phyloP scores from a whole-genome alignment of 92 coral and sea anemone genomes.

The Chrysogorgia sp. region DNA sequence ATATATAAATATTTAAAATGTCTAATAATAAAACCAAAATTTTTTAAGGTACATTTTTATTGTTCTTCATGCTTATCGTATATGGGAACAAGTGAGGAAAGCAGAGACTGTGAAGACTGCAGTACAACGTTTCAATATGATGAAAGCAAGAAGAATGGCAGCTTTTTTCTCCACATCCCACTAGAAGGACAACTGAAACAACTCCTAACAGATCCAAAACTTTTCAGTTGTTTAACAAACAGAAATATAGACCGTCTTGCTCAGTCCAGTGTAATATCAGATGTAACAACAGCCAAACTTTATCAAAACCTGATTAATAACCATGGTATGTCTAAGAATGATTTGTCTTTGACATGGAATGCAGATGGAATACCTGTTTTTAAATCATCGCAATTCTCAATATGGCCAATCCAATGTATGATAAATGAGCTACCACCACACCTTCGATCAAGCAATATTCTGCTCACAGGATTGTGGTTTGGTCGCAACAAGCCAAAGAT shows the following conservation, averaged over 20 bases:
- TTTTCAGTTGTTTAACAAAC: constrained; percentile 15
- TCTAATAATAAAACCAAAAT: too few relatives aligned
- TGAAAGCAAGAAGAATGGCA: constrained; percentile 21
- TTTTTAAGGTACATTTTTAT: too few relatives aligned
- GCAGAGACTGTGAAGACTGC: constrained; percentile 23
- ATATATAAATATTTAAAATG: too few relatives aligned
- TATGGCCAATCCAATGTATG: constrained; percentile 41
- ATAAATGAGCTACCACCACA: constrained; percentile 23
- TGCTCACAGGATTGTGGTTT: constrained; percentile 39
- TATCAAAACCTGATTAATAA: constrained; percentile 15
- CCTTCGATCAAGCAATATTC: constrained; percentile 25
- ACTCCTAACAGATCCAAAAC: constrained; percentile 21
- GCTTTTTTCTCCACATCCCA: constrained; percentile 32
- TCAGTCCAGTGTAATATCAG: constrained; percentile 15
- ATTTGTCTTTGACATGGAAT: constrained; percentile 35
- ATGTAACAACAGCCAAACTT: constrained; percentile 30
- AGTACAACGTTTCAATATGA: constrained; percentile 7
- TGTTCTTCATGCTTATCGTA: constrained; percentile 1
- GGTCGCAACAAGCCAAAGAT: constrained; percentile 21
- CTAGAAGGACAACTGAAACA: constrained; percentile 27
- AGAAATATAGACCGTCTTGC: constrained; percentile 4
- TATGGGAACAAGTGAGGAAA: constrained; percentile 30
- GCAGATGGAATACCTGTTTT: constrained; percentile 40
- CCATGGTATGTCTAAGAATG: constrained; percentile 30
- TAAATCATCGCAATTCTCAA: constrained; percentile 32